Conservation (phyloP, 2,113 vertebrate species). For the Brachypteracias leptosomus region DNA sequence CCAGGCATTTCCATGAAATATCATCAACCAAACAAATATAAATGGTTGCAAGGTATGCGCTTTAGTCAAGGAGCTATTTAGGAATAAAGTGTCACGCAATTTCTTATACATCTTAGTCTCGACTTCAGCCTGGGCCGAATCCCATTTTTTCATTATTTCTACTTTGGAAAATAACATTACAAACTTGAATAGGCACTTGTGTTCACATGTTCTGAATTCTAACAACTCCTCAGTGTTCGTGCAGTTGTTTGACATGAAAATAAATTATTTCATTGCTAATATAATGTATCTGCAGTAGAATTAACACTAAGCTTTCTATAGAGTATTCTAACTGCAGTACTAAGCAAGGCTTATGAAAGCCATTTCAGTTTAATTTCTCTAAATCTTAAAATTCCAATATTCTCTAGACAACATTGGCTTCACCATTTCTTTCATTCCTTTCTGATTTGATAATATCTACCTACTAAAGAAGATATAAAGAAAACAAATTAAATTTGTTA, state of each 20-base stretch:
- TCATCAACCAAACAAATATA: neutral
- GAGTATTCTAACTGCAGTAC: neutral
- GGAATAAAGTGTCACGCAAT: neutral
- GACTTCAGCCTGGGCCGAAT: neutral
- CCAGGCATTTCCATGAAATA: neutral
- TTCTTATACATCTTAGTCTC: neutral
- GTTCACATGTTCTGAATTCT: neutral
- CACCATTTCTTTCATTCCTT: neutral
- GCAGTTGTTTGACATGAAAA: neutral
- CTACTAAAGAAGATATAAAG: neutral
- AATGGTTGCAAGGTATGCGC: neutral
- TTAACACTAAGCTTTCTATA: neutral
- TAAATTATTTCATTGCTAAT: neutral
- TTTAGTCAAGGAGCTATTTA: neutral
- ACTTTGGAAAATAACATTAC: neutral
- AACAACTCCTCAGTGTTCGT: neutral
- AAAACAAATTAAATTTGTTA: neutral
- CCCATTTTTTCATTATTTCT: neutral
- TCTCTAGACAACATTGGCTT: neutral
- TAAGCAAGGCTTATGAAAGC: neutral
- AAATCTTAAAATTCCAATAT: neutral
- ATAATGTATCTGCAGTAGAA: neutral
- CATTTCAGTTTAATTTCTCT: neutral
- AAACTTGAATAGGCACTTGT: neutral
- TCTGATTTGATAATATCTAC: neutral